Evolutionary conservation across 2,113 vertebrate genomes (phyloP), one percentile per base, ranked within the genome.

Genomic region (Microtus richardsoni): DNA sequence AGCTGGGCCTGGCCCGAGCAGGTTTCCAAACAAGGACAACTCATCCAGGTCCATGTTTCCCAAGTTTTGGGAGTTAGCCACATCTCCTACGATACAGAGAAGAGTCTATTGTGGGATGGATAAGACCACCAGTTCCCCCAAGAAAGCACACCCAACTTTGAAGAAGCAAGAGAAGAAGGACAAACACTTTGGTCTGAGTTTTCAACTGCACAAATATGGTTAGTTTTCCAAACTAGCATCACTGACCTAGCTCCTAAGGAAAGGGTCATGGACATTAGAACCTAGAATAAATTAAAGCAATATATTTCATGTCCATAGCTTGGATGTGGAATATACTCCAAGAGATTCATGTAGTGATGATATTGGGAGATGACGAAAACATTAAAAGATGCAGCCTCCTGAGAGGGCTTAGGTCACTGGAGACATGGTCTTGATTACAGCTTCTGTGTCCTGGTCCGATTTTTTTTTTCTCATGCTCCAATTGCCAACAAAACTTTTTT

Each of bases 61-160:
- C 92, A 97, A 96, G 60, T 96, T 84, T 6, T 95, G 88, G 33
- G 91, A 97, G 95, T 98, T 97, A 1, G 96, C 98, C 78, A 98
- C 83, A 78, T 99, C 97, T n/a, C 98, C 99, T 99, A 97, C 1
- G 96, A 79, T 44, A 96, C 2, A 96, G 92, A n/a, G 41, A 96
- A 91, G 13, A 85, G 79, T 9, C 7, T n/a, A 5, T 0, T 8
- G 54, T 4, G 21, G 0, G 26, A 12, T 0, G 0, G 30, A 5
- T 52, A 33, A 84, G 39, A 73, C 2, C 5, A 60, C 78, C 73
- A 89, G 24, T 60, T 11, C 26, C 28, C 33, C 41, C 0, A 33
- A 84, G 88, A 26, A 89, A 91, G 91, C n/a, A 83, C 9, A 66
- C 4, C 74, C n/a, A 22, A 19, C 44, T 93, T 74, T 16, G 7